Evolutionary conservation across 2,888 invertebrate genomes (phyloP).

Genomic region (Halictus ligatus): DNA sequence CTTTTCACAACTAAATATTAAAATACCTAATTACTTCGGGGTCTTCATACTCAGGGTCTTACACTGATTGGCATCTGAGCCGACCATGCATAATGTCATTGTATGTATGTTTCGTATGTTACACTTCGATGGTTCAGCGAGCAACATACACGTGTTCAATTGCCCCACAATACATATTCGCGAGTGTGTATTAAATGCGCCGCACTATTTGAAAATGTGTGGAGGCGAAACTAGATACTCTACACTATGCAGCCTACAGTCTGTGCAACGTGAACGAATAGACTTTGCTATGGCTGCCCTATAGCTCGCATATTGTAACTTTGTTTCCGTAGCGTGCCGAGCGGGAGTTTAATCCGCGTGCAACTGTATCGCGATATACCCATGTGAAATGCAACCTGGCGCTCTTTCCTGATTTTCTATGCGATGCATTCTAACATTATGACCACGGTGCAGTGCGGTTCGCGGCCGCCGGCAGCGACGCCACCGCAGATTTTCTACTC

Average conservation of each 20-base stretch:
- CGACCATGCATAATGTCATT: too few species aligned
- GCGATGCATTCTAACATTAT: slow-evolving; percentile 11
- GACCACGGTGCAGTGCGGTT: background rate
- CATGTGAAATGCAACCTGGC: slow-evolving; percentile 5
- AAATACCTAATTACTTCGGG: background rate
- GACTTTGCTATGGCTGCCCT: background rate
- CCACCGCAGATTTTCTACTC: slow-evolving; percentile 34
- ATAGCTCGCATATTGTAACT: background rate
- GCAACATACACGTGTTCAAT: background rate
- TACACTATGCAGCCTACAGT: background rate
- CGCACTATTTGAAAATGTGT: background rate
- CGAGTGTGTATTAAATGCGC: too few species aligned
- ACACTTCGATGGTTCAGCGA: background rate
- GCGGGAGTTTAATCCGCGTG: background rate
- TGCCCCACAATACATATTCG: background rate
- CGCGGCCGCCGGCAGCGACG: background rate
- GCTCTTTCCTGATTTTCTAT: slow-evolving; percentile 3
- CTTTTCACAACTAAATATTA: background rate
- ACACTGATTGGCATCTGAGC: too few species aligned
- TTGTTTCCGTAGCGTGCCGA: background rate
- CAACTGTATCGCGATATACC: background rate
- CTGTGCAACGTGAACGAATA: background rate
- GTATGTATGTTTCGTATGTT: background rate
- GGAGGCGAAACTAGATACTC: background rate
- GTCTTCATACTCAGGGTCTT: background rate